Conservation (phyloP, 2,113 vertebrate genomes). For the Trichomycterus rosablanca region DNA sequence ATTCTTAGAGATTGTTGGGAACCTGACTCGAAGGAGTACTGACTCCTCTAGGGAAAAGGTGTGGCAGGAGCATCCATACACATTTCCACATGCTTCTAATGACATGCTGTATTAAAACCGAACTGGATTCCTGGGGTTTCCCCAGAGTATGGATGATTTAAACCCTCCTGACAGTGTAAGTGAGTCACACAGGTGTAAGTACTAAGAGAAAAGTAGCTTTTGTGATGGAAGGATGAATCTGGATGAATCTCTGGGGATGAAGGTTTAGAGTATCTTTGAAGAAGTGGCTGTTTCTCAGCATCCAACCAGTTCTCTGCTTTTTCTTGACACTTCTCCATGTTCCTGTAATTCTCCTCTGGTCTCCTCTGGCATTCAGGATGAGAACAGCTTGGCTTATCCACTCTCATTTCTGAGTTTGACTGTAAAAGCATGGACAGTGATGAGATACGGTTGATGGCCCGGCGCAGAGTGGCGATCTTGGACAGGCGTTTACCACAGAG, state of each 20-base stretch:
- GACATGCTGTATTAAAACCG: conserved; percentile 35
- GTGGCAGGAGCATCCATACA: conserved; percentile 27
- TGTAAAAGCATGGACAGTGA: conserved; percentile 81
- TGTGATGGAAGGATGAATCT: conserved; percentile 38
- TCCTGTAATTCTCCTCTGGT: rapidly evolving
- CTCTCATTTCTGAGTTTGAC: conserved; percentile 46
- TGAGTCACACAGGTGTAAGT: conserved; percentile 42
- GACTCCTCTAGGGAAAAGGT: conserved; percentile 57
- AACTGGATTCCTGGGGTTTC: conserved; percentile 39
- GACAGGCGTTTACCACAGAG: conserved; percentile 88
- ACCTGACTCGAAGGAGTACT: conserved; percentile 53
- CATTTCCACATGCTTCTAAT: conserved; percentile 45
- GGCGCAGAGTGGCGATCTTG: conserved; percentile 89
- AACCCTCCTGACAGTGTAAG: conserved; percentile 36
- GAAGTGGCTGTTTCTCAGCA: neutral
- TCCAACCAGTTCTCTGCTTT: conserved; percentile 28
- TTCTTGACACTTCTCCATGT: neutral
- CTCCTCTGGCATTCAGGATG: conserved; percentile 71
- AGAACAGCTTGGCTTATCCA: conserved; percentile 53
- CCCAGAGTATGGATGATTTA: conserved; percentile 12
- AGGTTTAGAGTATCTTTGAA: neutral
- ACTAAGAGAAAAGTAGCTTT: conserved; percentile 5
- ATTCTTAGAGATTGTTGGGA: conserved; percentile 60
- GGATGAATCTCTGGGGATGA: neutral
- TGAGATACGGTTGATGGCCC: conserved; percentile 88